These are phyloP conservation scores for Holcopasites calliopsidis DNA, from an alignment of 1,140 invertebrate genomes.

Conservation along the genomic window DNA sequence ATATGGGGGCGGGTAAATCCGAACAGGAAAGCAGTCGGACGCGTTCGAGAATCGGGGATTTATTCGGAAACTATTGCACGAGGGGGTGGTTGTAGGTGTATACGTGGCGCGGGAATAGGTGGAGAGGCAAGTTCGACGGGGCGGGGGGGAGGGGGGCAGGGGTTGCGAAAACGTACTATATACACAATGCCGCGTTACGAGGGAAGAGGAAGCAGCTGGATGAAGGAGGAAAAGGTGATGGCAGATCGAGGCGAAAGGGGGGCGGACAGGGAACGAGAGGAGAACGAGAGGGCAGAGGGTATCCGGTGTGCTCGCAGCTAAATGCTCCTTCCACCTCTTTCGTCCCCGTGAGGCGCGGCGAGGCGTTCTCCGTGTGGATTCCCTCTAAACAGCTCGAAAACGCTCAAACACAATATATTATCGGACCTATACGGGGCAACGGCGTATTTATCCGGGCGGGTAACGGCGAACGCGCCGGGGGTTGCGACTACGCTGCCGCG, in stretches of 20 bases:
- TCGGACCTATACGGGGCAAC: constrained; percentile 70
- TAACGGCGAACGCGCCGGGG: constrained; percentile 14
- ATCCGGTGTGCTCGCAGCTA: constrained; percentile 64
- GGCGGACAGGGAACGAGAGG: constrained; percentile 17
- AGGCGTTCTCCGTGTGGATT: constrained; percentile 54
- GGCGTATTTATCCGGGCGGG: constrained; percentile 73
- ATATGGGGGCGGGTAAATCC: constrained; percentile 71
- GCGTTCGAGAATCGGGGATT: constrained; percentile 76
- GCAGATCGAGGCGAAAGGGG: neutral
- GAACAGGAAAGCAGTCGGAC: constrained; percentile 69
- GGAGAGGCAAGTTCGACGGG: constrained; percentile 44
- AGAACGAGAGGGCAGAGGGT: constrained; percentile 35
- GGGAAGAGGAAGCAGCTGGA: neutral
- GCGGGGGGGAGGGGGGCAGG: constrained; percentile 8
- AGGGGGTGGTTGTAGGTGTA: constrained; percentile 48
- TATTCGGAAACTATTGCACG: constrained; percentile 78
- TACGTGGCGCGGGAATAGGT: constrained; percentile 48
- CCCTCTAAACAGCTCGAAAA: constrained; percentile 74
- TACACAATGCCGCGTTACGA: neutral
- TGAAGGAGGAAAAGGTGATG: constrained; percentile 20
- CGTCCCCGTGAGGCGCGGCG: constrained; percentile 51
- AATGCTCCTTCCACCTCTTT: constrained; percentile 71
- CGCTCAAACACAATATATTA: constrained; percentile 77
- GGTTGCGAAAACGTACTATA: constrained; percentile 9
- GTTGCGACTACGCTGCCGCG: constrained; percentile 27